Conservation (phyloP, 2,888 invertebrate species). For the Tiliacea citrago region DNA sequence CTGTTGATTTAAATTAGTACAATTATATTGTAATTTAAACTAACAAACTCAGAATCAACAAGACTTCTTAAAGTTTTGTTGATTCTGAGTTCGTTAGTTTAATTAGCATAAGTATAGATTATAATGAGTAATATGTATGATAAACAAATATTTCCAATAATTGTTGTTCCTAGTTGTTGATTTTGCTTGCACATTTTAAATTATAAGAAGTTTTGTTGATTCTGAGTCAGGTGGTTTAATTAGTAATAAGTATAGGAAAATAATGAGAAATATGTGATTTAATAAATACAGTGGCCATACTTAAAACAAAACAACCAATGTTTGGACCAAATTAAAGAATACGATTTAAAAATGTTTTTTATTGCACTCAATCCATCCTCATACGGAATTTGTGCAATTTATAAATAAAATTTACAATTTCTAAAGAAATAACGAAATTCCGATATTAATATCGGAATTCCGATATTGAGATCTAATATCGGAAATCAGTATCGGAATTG, state of each 20-base stretch:
- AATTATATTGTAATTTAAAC: too few relatives aligned
- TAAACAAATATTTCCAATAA: too few relatives aligned
- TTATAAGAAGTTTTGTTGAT: not conserved
- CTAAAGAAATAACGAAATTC: not conserved
- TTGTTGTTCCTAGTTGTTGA: not conserved
- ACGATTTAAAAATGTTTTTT: not conserved
- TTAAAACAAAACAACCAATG: not conserved
- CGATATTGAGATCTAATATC: too few relatives aligned
- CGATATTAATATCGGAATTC: too few relatives aligned
- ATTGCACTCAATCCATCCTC: not conserved
- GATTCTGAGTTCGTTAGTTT: too few relatives aligned
- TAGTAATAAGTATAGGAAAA: not conserved
- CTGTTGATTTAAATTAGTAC: not conserved
- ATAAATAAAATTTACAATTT: not conserved
- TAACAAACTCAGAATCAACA: too few relatives aligned
- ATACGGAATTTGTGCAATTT: not conserved
- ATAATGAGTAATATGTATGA: too few relatives aligned
- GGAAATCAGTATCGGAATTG: too few relatives aligned
- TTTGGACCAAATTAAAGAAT: not conserved
- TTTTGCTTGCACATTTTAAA: not conserved
- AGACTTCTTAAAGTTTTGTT: too few relatives aligned
- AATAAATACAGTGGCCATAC: too few relatives aligned
- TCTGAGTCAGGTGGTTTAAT: not conserved
- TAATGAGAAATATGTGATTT: too few relatives aligned
- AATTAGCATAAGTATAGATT: too few relatives aligned